phyloP scores from a whole-genome alignment of 2,888 invertebrate genomes.

The Athalia circularis region DNA sequence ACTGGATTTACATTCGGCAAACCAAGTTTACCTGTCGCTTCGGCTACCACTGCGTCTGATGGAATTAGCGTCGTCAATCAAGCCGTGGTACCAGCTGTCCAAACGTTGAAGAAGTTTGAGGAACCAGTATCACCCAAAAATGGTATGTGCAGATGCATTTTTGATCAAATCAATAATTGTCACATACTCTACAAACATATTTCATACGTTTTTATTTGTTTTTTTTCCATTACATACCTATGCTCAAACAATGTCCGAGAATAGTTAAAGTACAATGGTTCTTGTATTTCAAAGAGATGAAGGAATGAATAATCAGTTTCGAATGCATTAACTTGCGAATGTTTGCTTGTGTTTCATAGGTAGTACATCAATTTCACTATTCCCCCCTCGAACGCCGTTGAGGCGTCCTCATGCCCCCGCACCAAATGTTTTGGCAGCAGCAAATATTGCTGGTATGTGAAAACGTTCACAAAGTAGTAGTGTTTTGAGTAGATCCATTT shows the following conservation, averaged over 20 bases:
- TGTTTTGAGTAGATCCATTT: background rate
- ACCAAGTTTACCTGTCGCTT: slow-evolving; percentile 56
- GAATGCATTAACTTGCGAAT: background rate
- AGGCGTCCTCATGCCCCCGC: slow-evolving; percentile 56
- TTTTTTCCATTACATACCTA: background rate
- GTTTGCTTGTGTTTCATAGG: slow-evolving; percentile 22
- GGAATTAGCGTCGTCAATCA: background rate
- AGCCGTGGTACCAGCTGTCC: background rate
- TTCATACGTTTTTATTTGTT: background rate
- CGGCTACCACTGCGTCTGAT: background rate
- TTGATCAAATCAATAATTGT: background rate
- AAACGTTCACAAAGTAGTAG: background rate
- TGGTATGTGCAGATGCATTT: background rate
- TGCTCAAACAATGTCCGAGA: background rate
- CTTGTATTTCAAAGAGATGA: background rate
- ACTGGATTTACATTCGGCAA: slow-evolving; percentile 72
- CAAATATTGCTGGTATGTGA: background rate
- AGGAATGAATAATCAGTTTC: background rate
- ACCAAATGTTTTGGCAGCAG: slow-evolving; percentile 34
- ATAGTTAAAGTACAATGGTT: background rate
- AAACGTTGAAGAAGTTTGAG: background rate
- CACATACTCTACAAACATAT: background rate
- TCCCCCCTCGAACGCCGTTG: slow-evolving; percentile 42
- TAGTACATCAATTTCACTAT: slow-evolving; percentile 27
- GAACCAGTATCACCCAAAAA: background rate